Evolutionary conservation across 2,113 vertebrate species (phyloP).

Genomic region (Delphinapterus leucas): DNA sequence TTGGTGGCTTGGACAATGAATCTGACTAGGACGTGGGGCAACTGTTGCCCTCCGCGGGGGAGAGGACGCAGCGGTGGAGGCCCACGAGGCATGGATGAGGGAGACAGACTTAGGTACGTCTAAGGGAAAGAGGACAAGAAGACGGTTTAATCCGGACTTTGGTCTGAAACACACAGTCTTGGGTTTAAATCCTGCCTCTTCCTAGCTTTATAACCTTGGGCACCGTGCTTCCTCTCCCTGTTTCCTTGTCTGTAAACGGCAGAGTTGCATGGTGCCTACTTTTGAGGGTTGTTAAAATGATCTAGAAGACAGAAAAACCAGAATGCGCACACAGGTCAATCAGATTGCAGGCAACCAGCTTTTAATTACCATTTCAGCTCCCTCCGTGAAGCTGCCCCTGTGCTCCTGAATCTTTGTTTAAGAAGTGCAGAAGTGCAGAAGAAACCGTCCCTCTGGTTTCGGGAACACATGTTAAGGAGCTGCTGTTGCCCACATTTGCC

Average conservation of each 20-base stretch:
- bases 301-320: background rate
- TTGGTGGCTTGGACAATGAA: background rate
- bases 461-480: background rate
- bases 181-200: background rate
- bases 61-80: background rate
- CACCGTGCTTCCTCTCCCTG: background rate
- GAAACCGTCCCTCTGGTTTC: background rate
- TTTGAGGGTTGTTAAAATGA: background rate
- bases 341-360: background rate
- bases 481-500: background rate
- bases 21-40: background rate
- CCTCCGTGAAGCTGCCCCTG: accelerated
- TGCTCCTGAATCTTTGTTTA: background rate
- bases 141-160: accelerated
- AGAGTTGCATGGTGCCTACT: background rate
- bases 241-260: background rate
- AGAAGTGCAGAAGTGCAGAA: background rate
- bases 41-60: background rate
- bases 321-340: accelerated
- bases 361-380: background rate
- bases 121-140: background rate
- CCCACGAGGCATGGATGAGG: background rate
- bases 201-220: no score
- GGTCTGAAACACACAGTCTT: background rate
- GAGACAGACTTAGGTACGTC: accelerated